Evolutionary conservation across 1,140 invertebrate species (phyloP).

Genomic region (Leptonema lineaticorne): DNA sequence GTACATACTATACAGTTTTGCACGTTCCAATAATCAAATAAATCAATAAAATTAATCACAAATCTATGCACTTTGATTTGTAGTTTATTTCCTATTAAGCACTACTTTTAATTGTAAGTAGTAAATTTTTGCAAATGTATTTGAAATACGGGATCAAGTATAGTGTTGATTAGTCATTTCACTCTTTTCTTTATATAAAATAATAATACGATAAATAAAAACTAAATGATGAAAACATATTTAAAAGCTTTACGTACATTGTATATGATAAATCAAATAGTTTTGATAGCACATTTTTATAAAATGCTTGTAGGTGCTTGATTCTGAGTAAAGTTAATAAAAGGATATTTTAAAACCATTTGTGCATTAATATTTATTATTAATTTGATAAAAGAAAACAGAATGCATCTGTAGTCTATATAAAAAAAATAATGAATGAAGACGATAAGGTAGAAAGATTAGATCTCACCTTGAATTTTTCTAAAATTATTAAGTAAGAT

Average conservation of each 20-base stretch:
- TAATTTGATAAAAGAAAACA: not conserved
- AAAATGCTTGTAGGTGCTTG: constrained; percentile 38
- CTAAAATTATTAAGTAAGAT: too few relatives aligned
- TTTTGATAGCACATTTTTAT: constrained; percentile 40
- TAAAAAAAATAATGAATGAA: too few relatives aligned
- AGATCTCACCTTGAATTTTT: too few relatives aligned
- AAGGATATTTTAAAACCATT: constrained; percentile 35
- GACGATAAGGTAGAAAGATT: too few relatives aligned
- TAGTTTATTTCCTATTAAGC: too few relatives aligned
- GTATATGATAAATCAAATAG: constrained; percentile 32
- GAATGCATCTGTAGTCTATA: not conserved
- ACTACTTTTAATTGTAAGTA: not conserved
- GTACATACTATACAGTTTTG: too few relatives aligned
- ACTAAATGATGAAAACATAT: constrained; percentile 28
- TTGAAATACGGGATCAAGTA: constrained; percentile 40
- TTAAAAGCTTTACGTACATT: constrained; percentile 39
- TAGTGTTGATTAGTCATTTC: constrained; percentile 29
- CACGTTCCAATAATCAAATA: too few relatives aligned
- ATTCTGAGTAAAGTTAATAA: too few relatives aligned
- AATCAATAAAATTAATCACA: too few relatives aligned
- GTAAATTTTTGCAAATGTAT: constrained; percentile 17
- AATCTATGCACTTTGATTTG: too few relatives aligned
- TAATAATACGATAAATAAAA: too few relatives aligned
- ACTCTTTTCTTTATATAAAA: constrained; percentile 12
- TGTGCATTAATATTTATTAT: constrained; percentile 32